Conservation (phyloP, 2,113 vertebrate species). For the Chrysemys picta region DNA sequence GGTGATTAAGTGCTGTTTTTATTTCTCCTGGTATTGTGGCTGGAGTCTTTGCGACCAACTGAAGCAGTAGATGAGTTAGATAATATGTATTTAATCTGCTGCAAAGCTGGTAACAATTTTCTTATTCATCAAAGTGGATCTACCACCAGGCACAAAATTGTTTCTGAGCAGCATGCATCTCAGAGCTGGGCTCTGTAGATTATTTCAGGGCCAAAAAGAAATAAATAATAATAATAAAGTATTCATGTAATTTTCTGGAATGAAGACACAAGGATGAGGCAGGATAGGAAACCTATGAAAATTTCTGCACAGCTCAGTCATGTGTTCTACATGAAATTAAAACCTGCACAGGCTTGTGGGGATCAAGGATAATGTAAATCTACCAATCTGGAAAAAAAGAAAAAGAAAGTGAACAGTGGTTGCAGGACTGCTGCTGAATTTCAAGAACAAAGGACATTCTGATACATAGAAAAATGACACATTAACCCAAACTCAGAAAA, state of each 20-base stretch:
- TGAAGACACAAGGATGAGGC: neutral
- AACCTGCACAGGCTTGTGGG: neutral
- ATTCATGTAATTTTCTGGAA: neutral
- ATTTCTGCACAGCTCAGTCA: neutral
- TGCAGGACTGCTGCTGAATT: neutral
- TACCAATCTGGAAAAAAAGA: neutral
- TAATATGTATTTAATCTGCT: constrained; percentile 10
- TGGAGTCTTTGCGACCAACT: neutral
- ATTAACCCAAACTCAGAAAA: neutral
- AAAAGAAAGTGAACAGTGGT: neutral
- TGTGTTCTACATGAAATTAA: neutral
- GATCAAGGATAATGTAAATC: neutral
- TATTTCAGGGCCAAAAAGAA: neutral
- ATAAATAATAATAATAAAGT: neutral
- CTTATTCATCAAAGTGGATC: constrained; percentile 3
- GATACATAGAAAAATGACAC: neutral
- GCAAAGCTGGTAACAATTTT: neutral
- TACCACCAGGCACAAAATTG: neutral
- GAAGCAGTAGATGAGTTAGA: neutral
- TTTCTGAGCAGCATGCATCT: neutral
- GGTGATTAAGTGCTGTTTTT: constrained; percentile 22
- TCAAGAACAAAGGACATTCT: neutral
- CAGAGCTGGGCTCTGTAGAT: neutral
- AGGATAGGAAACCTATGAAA: neutral
- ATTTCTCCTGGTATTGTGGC: constrained; percentile 28